phyloP scores from a whole-genome alignment of 2,888 invertebrate species.

The Leptopilina syphax region DNA sequence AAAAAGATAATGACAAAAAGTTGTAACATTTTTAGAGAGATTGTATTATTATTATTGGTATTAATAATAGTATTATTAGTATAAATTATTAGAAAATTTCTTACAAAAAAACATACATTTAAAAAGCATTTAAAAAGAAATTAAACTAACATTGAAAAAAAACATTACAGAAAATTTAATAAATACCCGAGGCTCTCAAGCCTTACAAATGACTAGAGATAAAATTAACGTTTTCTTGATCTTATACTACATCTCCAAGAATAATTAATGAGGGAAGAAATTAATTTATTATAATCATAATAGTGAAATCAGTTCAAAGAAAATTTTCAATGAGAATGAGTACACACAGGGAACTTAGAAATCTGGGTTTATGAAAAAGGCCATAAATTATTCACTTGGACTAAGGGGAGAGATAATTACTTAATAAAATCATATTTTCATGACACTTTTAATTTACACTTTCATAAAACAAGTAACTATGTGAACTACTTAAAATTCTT shows the following conservation, averaged over 20 bases:
- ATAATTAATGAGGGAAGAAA: constrained; percentile 1
- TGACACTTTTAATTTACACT: too few species aligned
- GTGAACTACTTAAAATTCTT: too few species aligned
- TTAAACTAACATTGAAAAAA: not conserved
- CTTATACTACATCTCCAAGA: not conserved
- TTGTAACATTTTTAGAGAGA: too few species aligned
- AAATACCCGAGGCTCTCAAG: not conserved
- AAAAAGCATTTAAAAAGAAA: not conserved
- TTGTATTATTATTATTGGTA: too few species aligned
- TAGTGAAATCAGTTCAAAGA: constrained; percentile 8
- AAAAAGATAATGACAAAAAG: not conserved
- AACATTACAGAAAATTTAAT: not conserved
- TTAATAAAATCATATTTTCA: not conserved
- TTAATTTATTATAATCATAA: constrained; percentile 18
- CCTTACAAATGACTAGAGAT: constrained; percentile 6
- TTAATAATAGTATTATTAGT: too few species aligned
- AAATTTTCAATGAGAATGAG: not conserved
- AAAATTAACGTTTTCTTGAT: constrained; percentile 3
- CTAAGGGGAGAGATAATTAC: not conserved
- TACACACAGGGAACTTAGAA: not conserved
- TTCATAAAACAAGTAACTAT: too few species aligned
- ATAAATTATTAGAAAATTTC: too few species aligned
- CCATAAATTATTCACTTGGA: not conserved
- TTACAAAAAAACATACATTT: not conserved
- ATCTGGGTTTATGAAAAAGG: constrained; percentile 3